Conservation (phyloP, 2,888 invertebrate species). For the Hypena proboscidalis region DNA sequence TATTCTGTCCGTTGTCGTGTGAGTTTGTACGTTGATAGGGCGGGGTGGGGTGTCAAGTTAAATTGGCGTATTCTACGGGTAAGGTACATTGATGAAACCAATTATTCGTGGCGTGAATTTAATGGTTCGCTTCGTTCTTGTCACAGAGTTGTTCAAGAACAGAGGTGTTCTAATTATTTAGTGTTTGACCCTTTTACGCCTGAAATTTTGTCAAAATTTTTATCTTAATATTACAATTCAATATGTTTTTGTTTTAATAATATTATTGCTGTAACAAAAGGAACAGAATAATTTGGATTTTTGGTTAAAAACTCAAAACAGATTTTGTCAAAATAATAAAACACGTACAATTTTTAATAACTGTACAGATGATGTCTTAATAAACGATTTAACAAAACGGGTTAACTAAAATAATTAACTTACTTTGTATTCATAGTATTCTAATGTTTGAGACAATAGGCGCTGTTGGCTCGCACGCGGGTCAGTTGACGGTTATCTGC, state of each 20-base stretch:
- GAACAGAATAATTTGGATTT: too few relatives aligned
- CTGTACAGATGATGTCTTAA: constrained; percentile 17
- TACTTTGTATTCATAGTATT: constrained; percentile 34
- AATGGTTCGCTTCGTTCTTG: constrained; percentile 54
- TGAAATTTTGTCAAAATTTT: too few relatives aligned
- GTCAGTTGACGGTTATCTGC: constrained; percentile 77
- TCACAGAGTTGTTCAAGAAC: constrained; percentile 36
- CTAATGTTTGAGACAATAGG: constrained; percentile 70
- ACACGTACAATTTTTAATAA: not conserved
- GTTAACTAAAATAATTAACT: constrained; percentile 33
- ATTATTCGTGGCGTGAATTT: constrained; percentile 73
- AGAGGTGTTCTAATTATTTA: constrained; percentile 27
- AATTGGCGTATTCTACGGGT: constrained; percentile 40
- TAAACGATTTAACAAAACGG: constrained; percentile 17
- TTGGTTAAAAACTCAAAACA: too few relatives aligned
- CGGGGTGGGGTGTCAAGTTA: constrained; percentile 37
- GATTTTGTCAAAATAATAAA: not conserved
- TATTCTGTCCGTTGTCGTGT: constrained; percentile 20
- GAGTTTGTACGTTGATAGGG: constrained; percentile 19
- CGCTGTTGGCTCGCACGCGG: constrained; percentile 68
- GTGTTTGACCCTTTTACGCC: not conserved
- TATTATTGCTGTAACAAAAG: too few relatives aligned
- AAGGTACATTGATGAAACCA: constrained; percentile 68
- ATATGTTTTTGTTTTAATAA: too few relatives aligned
- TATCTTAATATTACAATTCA: not conserved